Evolutionary conservation across 1,140 invertebrate genomes (phyloP).

Genomic region (Mycetomoellerius zeteki): DNA sequence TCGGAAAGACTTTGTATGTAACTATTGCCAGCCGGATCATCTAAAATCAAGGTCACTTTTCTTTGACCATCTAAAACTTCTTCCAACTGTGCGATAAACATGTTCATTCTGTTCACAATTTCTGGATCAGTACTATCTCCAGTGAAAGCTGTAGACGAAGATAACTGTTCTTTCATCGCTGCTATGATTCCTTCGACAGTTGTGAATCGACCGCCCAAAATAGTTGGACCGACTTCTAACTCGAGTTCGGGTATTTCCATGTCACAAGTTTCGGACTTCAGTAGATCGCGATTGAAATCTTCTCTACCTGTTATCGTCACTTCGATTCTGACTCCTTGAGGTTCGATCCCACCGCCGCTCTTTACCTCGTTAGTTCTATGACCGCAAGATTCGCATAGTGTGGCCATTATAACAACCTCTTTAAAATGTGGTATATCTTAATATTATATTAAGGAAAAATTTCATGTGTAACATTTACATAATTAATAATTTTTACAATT

Average conservation of each 20-base stretch:
- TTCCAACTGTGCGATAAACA: conserved; percentile 91
- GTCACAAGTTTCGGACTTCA: conserved; percentile 98
- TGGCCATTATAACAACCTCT: conserved; percentile 99
- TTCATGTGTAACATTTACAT: neutral
- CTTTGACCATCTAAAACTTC: conserved; percentile 90
- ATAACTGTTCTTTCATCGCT: conserved; percentile 91
- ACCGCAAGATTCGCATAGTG: conserved; percentile 96
- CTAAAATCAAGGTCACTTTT: conserved; percentile 93
- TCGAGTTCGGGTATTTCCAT: conserved; percentile 97
- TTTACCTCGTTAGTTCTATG: conserved; percentile 98
- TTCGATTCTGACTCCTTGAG: conserved; percentile 93
- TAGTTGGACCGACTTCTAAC: conserved; percentile 93
- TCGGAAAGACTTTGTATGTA: conserved; percentile 96
- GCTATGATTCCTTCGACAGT: conserved; percentile 96
- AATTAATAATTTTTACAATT: conserved; percentile 24
- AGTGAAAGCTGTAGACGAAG: conserved; percentile 89
- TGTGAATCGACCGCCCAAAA: conserved; percentile 97
- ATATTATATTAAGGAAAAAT: conserved; percentile 73
- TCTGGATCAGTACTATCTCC: conserved; percentile 91
- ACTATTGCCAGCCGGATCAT: conserved; percentile 99
- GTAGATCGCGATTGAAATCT: conserved; percentile 96
- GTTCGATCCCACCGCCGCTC: conserved; percentile 96
- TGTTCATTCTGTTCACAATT: conserved; percentile 87
- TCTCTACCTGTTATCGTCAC: conserved; percentile 91
- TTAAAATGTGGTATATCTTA: conserved; percentile 98